These are phyloP conservation scores for Cynocephalus volans DNA, from an alignment of 2,113 vertebrate genomes.

Conservation along the genomic window DNA sequence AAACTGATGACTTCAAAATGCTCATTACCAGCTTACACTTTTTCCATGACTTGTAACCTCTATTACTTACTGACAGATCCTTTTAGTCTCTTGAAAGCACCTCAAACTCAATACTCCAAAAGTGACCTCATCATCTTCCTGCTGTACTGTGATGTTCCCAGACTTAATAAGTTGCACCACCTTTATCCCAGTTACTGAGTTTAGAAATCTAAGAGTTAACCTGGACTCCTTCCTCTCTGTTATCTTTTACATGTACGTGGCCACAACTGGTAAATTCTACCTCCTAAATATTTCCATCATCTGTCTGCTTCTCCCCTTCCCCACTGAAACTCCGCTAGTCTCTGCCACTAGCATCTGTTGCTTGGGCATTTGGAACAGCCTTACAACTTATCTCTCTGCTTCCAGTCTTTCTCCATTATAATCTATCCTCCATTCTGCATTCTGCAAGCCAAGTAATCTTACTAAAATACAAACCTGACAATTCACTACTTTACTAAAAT, in stretches of 20 bases:
- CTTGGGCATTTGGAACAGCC: background rate
- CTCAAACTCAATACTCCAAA: background rate
- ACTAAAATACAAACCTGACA: background rate
- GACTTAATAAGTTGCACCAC: background rate
- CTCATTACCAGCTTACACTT: background rate
- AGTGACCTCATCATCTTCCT: background rate
- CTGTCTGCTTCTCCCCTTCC: background rate
- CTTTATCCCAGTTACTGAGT: too few relatives aligned
- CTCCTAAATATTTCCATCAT: background rate
- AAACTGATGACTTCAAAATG: background rate
- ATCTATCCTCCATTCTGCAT: background rate
- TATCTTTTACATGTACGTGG: background rate
- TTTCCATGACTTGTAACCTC: background rate
- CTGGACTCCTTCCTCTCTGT: background rate
- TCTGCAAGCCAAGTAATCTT: background rate
- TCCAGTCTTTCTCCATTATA: background rate
- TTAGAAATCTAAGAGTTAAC: background rate
- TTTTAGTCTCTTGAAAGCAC: background rate
- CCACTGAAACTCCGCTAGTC: fast-evolving
- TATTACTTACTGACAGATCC: background rate
- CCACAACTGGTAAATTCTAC: background rate
- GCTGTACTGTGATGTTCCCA: fast-evolving
- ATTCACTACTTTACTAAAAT: background rate
- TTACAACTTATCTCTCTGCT: background rate
- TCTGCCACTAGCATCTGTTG: background rate